Base-by-base conservation (phyloP, 2,888 invertebrate genomes). In the Lutraria lutraria region DNA sequence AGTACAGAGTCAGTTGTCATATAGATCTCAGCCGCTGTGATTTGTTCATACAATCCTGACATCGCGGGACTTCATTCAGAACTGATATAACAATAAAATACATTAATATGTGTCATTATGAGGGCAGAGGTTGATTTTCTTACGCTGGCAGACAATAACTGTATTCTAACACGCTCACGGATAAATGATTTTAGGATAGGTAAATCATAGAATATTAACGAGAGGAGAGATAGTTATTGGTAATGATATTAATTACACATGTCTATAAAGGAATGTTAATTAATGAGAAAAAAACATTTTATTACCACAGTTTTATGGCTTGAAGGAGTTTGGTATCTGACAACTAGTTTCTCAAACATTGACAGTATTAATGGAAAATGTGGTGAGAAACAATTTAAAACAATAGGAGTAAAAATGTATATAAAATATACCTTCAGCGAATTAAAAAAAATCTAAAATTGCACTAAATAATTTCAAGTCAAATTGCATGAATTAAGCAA, bases 121-220 rank as follows among this genome's bases (percentile, higher is more conserved):
- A 82, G 89, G 84, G 85, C 85, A 81, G 80, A 87, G 87, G 89
- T 89, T 52, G 80, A 89, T 86, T 86, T 72, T 76, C 53, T 31
- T 54, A 53, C 25, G 82, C 63, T 79, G 79, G 72, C 19, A 72
- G 86, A 83, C 88, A 83, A 76, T 86, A 83, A 79, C 29, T 10
- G 60, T 19, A 79, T 86, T 80, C 80, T 81, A 83, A 56, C 68
- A 79, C 31, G 19, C 29, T 54, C 79, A 56, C 52, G 80, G 79
- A 29, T 85, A 79, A 85, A 85, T 85, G 85, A 83, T 52, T 72
- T 85, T 56, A 85, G 63, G 80, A 90, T 83, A 81, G 83, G 83
- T 72, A 86, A 63, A 56, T n/a, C 21, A 83, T 21, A 83, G 72
- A 79, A 19, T 56, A 90, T 88, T 68, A 88, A 90, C 86, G 85